Evolutionary conservation across 2,888 invertebrate genomes (phyloP).

Genomic region (Leptopilina myrica): DNA sequence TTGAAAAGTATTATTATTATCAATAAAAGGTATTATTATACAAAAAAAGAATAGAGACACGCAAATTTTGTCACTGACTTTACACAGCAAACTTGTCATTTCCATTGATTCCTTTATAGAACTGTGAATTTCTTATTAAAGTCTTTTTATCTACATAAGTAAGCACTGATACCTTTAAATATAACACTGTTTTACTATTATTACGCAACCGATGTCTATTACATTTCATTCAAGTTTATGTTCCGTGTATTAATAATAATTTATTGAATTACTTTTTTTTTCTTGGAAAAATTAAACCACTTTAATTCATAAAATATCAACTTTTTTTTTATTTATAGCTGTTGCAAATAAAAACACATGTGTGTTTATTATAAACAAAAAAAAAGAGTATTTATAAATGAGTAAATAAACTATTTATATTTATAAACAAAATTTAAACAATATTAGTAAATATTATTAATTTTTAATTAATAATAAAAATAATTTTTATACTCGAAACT

Average conservation of each 20-base stretch:
- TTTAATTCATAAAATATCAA: not conserved
- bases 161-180: constrained; percentile 11
- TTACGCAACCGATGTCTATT: not conserved
- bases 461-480: too few relatives aligned
- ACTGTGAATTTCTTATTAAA: constrained; percentile 1
- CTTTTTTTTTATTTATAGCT: not conserved
- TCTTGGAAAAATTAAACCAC: not conserved
- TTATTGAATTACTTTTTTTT: constrained; percentile 8
- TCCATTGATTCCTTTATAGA: not conserved
- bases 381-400: too few relatives aligned
- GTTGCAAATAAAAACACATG: not conserved
- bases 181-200: constrained; percentile 7
- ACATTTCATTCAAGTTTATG: constrained; percentile 12
- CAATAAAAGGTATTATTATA: not conserved
- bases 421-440: too few relatives aligned
- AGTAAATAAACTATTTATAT: too few relatives aligned
- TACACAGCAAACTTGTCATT: not conserved
- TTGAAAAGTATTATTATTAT: too few relatives aligned
- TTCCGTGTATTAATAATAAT: constrained; percentile 2
- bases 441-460: too few relatives aligned
- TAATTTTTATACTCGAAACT: not conserved
- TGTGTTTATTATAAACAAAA: not conserved
- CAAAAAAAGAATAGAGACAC: not conserved
- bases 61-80: not conserved
- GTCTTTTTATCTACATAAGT: constrained; percentile 13